Evolutionary conservation across 2,113 vertebrate species (phyloP).

Genomic region (Phalacrocorax aristotelis): DNA sequence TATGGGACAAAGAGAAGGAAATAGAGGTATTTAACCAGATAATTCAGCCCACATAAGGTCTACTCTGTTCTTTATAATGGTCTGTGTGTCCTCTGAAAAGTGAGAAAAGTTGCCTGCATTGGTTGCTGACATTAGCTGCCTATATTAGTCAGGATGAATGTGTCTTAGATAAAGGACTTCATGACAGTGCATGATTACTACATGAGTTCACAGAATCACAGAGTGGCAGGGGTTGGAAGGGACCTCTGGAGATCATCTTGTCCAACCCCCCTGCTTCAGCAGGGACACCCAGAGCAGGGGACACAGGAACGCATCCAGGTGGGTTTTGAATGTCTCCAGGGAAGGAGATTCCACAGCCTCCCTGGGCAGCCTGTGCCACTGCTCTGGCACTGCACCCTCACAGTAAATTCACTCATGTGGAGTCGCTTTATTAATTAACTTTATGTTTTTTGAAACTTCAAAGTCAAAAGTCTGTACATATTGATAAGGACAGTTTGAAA

Average conservation of each 20-base stretch:
- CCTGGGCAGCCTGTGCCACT: no score
- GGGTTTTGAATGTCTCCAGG: no score
- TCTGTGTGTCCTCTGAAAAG: background rate
- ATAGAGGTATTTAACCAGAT: background rate
- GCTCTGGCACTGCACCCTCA: no score
- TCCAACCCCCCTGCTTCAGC: no score
- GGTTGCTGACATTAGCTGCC: background rate
- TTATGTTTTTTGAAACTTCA: background rate
- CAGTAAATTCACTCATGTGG: background rate
- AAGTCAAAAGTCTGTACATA: background rate
- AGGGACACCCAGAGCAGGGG: no score
- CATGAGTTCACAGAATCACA: background rate
- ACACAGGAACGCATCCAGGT: no score
- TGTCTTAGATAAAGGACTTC: background rate
- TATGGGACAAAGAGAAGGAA: background rate
- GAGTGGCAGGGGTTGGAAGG: no score
- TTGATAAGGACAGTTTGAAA: background rate
- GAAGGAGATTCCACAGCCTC: no score
- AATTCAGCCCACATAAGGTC: background rate
- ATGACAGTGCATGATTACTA: background rate
- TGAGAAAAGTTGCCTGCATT: background rate
- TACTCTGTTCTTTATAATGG: background rate
- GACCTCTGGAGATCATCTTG: no score
- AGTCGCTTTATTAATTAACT: background rate
- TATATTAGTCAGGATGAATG: background rate